Base-by-base conservation (phyloP, 2,113 vertebrate species). In the Empidonax traillii region DNA sequence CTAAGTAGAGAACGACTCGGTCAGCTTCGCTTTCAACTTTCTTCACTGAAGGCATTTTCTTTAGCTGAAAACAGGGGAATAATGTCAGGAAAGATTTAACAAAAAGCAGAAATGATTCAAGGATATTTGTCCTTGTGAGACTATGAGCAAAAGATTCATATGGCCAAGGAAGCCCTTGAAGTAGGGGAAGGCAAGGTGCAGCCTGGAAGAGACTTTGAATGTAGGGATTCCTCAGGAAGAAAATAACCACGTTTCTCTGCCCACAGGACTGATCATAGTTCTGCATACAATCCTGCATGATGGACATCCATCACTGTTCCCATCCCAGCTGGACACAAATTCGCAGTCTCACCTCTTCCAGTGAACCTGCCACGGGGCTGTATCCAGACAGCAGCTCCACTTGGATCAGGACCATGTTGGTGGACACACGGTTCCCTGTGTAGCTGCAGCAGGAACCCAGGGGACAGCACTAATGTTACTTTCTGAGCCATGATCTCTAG, bases 321-420 rank as follows among this genome's bases (percentile, higher is more conserved):
- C 90, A 75, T 63, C 87, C 82, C 85, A 93, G 49, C n/a, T 82
- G 56, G 89, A 89, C 52, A 67, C 33, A 92, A 59, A 73, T 17
- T 89, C 2, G 0, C 1, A 0, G 47, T 87, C 96, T 96, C 71
- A 97, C 96, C 85, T 97, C 67, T 81, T 97, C 91, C 90, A 94
- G 59, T 68, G 96, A 96, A 18, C 47, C 56, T 85, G 86, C 47
- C 55, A 94, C n/a, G 3, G 90, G 93, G 49, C 74, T 94, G 89
- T 95, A 97, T 93, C 97, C 97, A 81, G 96, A 96, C n/a, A 96
- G 93, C 90, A 97, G 53, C 76, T 96, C 93, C 76, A 96, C 80
- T 90, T 97, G 87, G 69, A 96, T 86, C 85, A 97, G 80, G 82
- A 93, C 96, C 95, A 97, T 96, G 90, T 97, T 97, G 82, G 96